Conservation (phyloP, 2,113 vertebrate species). For the Ammodytes marinus region DNA sequence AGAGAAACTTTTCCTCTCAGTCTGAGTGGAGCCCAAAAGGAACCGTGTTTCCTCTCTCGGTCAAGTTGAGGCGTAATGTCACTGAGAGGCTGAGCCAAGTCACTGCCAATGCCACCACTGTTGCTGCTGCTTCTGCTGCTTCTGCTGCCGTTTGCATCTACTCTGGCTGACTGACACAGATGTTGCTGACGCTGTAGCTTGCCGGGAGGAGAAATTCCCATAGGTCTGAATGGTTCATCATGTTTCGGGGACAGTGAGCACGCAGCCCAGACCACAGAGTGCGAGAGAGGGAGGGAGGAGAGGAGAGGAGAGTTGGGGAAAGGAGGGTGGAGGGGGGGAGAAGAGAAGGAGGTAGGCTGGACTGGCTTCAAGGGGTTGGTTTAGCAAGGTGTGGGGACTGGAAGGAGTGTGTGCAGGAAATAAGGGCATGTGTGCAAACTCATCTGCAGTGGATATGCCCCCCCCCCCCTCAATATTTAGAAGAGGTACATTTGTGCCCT, state of each 20-base stretch:
- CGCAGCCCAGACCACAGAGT: constrained; percentile 77
- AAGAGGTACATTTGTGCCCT: no score
- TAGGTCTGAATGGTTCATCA: constrained; percentile 89
- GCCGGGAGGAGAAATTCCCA: constrained; percentile 85
- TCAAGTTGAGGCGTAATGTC: constrained; percentile 62
- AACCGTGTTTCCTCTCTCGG: constrained; percentile 40
- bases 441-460: no score
- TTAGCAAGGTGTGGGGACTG: constrained; percentile 44
- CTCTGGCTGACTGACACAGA: constrained; percentile 84
- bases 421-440: neutral
- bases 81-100: constrained; percentile 58
- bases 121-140: constrained; percentile 26
- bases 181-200: constrained; percentile 84
- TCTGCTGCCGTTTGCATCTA: constrained; percentile 51
- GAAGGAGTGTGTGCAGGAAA: neutral
- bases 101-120: constrained; percentile 43
- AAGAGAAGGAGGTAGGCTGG: constrained; percentile 16
- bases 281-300: constrained; percentile 41
- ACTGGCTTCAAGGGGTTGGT: constrained; percentile 31
- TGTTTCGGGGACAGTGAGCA: constrained; percentile 89
- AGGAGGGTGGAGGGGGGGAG: constrained; percentile 13
- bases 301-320: constrained; percentile 36
- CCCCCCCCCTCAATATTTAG: no score
- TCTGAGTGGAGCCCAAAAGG: constrained; percentile 33
- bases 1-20: constrained; percentile 53